Evolutionary conservation across 1,140 invertebrate species (phyloP).

Genomic region (Bombus picipes): DNA sequence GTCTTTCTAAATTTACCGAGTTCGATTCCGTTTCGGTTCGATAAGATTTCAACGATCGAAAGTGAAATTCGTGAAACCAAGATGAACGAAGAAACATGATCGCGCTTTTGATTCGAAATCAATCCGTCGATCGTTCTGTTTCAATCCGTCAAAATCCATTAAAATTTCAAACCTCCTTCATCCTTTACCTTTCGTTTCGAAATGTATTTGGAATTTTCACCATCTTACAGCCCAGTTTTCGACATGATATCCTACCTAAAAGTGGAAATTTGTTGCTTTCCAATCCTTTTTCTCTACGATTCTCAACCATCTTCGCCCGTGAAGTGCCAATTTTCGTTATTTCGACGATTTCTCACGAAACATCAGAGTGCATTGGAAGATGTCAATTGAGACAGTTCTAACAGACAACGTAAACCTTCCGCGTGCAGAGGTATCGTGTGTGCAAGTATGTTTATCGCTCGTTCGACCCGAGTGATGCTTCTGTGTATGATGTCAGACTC

Average conservation of each 20-base stretch:
- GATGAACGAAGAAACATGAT: background rate
- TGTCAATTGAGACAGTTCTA: conserved; percentile 64
- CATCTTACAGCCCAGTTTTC: background rate
- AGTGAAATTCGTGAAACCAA: background rate
- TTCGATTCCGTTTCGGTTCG: background rate
- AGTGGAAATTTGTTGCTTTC: background rate
- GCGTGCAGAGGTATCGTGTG: conserved; percentile 52
- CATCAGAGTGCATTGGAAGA: conserved; percentile 46
- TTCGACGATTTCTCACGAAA: background rate
- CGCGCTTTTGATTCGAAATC: background rate
- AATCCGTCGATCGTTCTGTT: background rate
- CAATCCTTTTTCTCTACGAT: accelerated
- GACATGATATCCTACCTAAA: background rate
- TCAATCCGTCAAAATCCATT: background rate
- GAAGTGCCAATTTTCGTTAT: background rate
- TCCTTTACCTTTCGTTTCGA: background rate
- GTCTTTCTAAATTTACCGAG: background rate
- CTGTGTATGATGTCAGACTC: conserved; percentile 72
- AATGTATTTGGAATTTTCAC: background rate
- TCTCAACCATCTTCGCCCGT: accelerated
- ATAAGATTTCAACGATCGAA: background rate
- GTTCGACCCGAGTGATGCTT: conserved; percentile 67
- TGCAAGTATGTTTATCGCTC: conserved; percentile 64
- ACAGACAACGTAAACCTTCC: conserved; percentile 63
- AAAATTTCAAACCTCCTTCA: background rate